phyloP scores from a whole-genome alignment of 2,888 invertebrate genomes.

The Congeria kusceri region DNA sequence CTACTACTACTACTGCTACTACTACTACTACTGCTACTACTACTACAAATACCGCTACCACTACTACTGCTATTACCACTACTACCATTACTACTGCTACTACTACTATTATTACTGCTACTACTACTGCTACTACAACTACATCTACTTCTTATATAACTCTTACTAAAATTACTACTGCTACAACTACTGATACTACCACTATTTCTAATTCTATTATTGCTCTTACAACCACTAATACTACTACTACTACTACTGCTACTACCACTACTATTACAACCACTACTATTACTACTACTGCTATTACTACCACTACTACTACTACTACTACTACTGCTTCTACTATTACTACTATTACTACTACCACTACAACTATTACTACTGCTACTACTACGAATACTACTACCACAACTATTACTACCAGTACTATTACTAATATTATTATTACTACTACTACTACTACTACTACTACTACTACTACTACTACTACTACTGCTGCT shows the following conservation, averaged over 20 bases:
- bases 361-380: constrained; percentile 23
- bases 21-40: constrained; percentile 6
- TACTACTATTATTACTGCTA: not conserved
- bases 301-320: constrained; percentile 12
- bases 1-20: constrained; percentile 3
- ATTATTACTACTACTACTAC: constrained; percentile 13
- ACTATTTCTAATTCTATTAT: constrained; percentile 6
- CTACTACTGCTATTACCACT: constrained; percentile 1
- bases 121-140: constrained; percentile 12
- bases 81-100: not conserved
- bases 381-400: constrained; percentile 12
- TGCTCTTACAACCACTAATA: constrained; percentile 11
- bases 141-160: not conserved
- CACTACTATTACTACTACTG: constrained; percentile 12
- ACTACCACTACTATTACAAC: constrained; percentile 1
- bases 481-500: constrained; percentile 9
- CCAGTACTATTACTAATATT: not conserved
- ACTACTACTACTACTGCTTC: constrained; percentile 7
- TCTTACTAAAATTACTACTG: not conserved
- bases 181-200: constrained; percentile 2
- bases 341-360: constrained; percentile 6
- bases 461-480: constrained; percentile 17
- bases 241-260: constrained; percentile 6
- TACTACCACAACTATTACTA: constrained; percentile 7
- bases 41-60: not conserved